Conservation (phyloP, 2,113 vertebrate genomes). For the Melanerpes formicivorus region DNA sequence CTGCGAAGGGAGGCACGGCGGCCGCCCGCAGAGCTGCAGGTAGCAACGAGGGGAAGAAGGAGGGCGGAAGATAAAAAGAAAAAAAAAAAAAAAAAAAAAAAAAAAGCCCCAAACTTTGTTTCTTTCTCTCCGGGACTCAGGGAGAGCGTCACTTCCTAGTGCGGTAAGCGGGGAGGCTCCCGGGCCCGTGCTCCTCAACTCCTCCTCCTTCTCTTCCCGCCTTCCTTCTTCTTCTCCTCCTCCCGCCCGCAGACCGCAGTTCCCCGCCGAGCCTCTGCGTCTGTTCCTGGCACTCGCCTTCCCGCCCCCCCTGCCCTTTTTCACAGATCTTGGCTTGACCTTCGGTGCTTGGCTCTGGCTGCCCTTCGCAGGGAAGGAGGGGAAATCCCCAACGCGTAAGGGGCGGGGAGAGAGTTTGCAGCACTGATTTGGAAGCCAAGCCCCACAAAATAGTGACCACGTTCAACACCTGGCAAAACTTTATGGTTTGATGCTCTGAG, state of each 20-base stretch:
- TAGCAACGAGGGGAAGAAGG: background rate
- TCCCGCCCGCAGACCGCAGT: background rate
- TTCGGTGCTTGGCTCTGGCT: background rate
- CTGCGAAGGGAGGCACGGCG: background rate
- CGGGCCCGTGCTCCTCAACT: slow-evolving; percentile 46
- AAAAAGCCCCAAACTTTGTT: slow-evolving; percentile 67
- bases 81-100: fast-evolving
- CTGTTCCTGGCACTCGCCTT: background rate
- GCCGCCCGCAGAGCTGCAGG: background rate
- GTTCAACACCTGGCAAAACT: background rate
- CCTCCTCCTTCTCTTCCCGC: slow-evolving; percentile 42
- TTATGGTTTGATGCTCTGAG: background rate
- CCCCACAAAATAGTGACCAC: background rate
- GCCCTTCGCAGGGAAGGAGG: background rate
- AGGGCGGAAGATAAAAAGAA: background rate
- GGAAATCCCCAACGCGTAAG: background rate
- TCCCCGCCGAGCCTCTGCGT: background rate
- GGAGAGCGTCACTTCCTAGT: slow-evolving; percentile 83
- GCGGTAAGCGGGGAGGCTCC: slow-evolving; percentile 58
- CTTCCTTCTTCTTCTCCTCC: background rate
- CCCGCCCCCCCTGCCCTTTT: background rate
- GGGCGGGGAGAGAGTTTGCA: background rate
- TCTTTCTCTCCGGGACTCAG: slow-evolving; percentile 72
- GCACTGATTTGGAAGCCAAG: background rate
- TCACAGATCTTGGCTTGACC: background rate